Evolutionary conservation across 35 echinoderm and acorn worm genomes (phyloP).

Genomic region (Holothuria glaberrima): DNA sequence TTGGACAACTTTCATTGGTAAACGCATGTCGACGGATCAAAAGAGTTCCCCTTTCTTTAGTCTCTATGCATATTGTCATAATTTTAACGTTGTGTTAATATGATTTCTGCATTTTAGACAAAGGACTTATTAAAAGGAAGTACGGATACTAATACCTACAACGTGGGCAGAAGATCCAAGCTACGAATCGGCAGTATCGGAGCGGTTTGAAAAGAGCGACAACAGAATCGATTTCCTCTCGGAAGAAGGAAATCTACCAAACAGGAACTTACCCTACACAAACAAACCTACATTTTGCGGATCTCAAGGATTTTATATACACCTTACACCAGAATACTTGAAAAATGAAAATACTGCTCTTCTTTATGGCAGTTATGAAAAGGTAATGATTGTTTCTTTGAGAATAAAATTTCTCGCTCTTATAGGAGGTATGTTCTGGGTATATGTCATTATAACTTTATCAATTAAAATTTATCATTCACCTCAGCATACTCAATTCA

Average conservation of each 20-base stretch:
- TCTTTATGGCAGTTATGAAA: constrained; percentile 46
- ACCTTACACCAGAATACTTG: constrained; percentile 81
- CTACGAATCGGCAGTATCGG: constrained; percentile 53
- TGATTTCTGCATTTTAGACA: too few relatives aligned
- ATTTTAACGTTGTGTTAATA: too few relatives aligned
- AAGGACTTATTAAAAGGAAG: constrained; percentile 68
- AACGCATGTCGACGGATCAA: too few relatives aligned
- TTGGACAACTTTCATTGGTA: too few relatives aligned
- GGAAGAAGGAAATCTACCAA: constrained; percentile 8
- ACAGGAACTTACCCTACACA: constrained; percentile 73
- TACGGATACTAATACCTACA: constrained; percentile 85
- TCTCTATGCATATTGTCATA: too few relatives aligned
- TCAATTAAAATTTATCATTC: too few relatives aligned
- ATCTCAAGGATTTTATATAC: constrained; percentile 69
- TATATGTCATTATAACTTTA: too few relatives aligned
- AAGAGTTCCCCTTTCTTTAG: too few relatives aligned
- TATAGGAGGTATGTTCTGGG: too few relatives aligned
- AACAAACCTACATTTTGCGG: constrained; percentile 88
- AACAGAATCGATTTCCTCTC: constrained; percentile 73
- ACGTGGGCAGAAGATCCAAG: constrained; percentile 58
- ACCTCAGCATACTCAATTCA: too few relatives aligned
- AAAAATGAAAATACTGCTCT: neutral
- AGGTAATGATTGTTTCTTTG: constrained; percentile 10
- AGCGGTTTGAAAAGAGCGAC: constrained; percentile 87
- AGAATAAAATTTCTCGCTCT: too few relatives aligned